Percentiles rank a stretch among this genome's conserved stretches.
phyloP scores from a whole-genome alignment of 2,113 vertebrate genomes.

The Panthera uncia region DNA sequence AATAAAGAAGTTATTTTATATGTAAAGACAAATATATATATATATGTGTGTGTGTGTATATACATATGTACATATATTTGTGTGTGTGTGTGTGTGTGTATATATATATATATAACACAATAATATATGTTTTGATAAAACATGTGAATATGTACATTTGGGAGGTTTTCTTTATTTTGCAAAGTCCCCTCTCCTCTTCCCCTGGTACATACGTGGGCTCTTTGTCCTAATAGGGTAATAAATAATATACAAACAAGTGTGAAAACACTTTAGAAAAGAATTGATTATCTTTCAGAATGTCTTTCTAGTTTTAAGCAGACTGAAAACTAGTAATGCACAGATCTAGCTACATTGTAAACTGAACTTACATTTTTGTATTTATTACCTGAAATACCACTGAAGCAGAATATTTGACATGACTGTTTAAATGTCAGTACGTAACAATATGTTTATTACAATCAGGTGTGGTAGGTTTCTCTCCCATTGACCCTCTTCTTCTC shows the following conservation, averaged over 20 bases:
- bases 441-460: not conserved
- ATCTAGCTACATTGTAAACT: not conserved
- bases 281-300: constrained; percentile 33
- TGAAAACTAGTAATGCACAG: constrained; percentile 8
- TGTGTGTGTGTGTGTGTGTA: no score
- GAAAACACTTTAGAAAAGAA: not conserved
- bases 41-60: no score
- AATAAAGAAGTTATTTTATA: not conserved
- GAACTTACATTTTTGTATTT: constrained; percentile 24
- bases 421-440: constrained; percentile 15
- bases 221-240: not conserved
- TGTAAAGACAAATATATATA: not conserved
- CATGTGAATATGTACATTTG: not conserved
- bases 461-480: not conserved
- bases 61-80: no score
- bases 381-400: not conserved
- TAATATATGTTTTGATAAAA: not conserved
- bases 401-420: constrained; percentile 30
- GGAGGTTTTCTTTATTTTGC: not conserved
- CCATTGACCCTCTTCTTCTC: not conserved
- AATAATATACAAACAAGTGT: constrained; percentile 18
- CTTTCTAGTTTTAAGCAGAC: constrained; percentile 37
- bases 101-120: not conserved
- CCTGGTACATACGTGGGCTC: not conserved
- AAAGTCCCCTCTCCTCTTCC: not conserved